These are phyloP conservation scores for Chrysopilus asiliformis DNA, from an alignment of 2,888 invertebrate genomes.

Conservation along the genomic window DNA sequence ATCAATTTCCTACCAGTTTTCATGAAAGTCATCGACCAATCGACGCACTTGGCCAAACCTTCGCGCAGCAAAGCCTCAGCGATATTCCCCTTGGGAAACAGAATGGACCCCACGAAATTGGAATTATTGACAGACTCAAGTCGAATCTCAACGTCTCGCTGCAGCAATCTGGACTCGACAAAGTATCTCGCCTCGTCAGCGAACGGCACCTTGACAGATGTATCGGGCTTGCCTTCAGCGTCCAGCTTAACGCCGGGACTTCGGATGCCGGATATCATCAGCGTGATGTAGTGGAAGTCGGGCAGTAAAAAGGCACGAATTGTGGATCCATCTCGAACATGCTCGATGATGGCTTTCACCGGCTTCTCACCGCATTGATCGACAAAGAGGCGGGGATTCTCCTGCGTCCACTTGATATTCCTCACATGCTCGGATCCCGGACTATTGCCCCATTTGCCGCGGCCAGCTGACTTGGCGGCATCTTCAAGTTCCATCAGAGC, in stretches of 20 bases:
- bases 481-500: slow-evolving; percentile 77
- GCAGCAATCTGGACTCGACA: slow-evolving; percentile 80
- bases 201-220: slow-evolving; percentile 49
- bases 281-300: slow-evolving; percentile 77
- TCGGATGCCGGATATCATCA: slow-evolving; percentile 91
- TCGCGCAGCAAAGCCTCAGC: slow-evolving; percentile 80
- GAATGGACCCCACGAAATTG: slow-evolving; percentile 84
- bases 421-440: slow-evolving; percentile 56
- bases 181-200: slow-evolving; percentile 90
- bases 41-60: slow-evolving; percentile 88
- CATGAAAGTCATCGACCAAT: slow-evolving; percentile 81
- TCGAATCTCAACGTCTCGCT: slow-evolving; percentile 78
- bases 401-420: slow-evolving; percentile 78
- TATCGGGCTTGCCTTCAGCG: slow-evolving; percentile 54
- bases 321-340: slow-evolving; percentile 95
- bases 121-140: slow-evolving; percentile 87
- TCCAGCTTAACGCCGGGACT: slow-evolving; percentile 73
- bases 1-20: slow-evolving; percentile 40
- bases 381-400: slow-evolving; percentile 69
- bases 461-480: slow-evolving; percentile 71
- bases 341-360: slow-evolving; percentile 87
- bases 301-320: slow-evolving; percentile 84
- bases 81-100: slow-evolving; percentile 88
- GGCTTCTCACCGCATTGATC: slow-evolving; percentile 78
- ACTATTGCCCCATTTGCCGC: slow-evolving; percentile 61